These are phyloP conservation scores for Sarcophaga caerulescens DNA, from an alignment of 2,888 invertebrate species.

Conservation along the genomic window DNA sequence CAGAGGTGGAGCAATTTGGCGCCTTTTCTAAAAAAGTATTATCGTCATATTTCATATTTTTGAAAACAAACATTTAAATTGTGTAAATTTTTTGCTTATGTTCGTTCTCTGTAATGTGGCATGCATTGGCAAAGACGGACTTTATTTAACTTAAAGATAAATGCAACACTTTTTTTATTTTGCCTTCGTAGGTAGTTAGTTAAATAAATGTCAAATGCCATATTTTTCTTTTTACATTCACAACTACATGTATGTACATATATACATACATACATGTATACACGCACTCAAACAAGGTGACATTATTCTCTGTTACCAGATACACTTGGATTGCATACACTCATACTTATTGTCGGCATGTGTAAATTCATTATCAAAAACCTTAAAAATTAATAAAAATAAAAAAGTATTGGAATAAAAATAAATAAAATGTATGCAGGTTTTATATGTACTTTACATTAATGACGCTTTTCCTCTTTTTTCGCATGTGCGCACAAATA, in stretches of 20 bases:
- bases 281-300: background rate
- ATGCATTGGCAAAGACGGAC: too few relatives aligned
- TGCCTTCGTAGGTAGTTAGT: background rate
- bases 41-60: too few relatives aligned
- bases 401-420: background rate
- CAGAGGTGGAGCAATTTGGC: background rate
- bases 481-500: conserved; percentile 50
- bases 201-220: conserved; percentile 37
- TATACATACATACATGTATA: background rate
- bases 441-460: conserved; percentile 31
- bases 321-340: too few relatives aligned
- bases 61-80: too few relatives aligned
- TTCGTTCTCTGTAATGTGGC: too few relatives aligned
- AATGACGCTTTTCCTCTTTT: conserved; percentile 53
- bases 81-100: too few relatives aligned
- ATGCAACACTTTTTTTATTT: background rate
- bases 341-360: too few relatives aligned
- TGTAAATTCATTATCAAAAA: too few relatives aligned
- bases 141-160: background rate
- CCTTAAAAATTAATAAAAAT: too few relatives aligned
- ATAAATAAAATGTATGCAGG: conserved; percentile 43
- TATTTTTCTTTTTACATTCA: background rate
- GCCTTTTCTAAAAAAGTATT: background rate
- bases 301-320: background rate
- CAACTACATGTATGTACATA: background rate